phyloP scores from a whole-genome alignment of 2,113 vertebrate species.

The Machaerirhynchus nigripectus region DNA sequence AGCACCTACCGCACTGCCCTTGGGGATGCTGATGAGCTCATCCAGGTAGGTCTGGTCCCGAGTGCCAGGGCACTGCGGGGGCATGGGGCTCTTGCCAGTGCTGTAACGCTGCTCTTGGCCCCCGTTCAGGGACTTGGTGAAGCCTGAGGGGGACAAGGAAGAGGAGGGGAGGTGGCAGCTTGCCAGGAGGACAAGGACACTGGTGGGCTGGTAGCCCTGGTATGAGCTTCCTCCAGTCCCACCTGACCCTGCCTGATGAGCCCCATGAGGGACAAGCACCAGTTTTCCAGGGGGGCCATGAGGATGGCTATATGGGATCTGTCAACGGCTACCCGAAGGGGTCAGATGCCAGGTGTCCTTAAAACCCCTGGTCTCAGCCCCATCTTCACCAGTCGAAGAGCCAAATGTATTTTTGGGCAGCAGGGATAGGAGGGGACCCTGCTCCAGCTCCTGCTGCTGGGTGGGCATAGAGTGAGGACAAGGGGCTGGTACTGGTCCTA shows the following conservation, averaged over 20 bases:
- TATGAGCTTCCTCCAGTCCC: neutral
- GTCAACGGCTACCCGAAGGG: neutral
- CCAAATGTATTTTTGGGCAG: neutral
- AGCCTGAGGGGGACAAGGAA: neutral
- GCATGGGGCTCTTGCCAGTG: accelerated
- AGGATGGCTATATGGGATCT: neutral
- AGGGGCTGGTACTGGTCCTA: neutral
- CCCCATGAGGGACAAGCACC: neutral
- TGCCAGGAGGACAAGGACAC: accelerated
- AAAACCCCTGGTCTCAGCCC: neutral
- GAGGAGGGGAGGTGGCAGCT: neutral
- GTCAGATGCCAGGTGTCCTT: neutral
- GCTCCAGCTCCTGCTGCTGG: neutral
- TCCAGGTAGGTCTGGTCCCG: neutral
- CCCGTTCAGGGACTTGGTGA: neutral
- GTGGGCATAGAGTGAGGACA: neutral
- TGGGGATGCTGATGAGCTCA: slow-evolving; percentile 41
- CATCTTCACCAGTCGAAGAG: neutral
- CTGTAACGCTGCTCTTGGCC: neutral
- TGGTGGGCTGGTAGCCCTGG: neutral
- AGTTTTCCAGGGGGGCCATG: accelerated
- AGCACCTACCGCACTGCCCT: neutral
- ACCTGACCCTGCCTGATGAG: neutral
- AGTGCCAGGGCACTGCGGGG: accelerated
- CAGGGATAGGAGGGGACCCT: neutral